Evolutionary conservation across 2,113 vertebrate species (phyloP).

Genomic region (Nothoprocta pentlandii): DNA sequence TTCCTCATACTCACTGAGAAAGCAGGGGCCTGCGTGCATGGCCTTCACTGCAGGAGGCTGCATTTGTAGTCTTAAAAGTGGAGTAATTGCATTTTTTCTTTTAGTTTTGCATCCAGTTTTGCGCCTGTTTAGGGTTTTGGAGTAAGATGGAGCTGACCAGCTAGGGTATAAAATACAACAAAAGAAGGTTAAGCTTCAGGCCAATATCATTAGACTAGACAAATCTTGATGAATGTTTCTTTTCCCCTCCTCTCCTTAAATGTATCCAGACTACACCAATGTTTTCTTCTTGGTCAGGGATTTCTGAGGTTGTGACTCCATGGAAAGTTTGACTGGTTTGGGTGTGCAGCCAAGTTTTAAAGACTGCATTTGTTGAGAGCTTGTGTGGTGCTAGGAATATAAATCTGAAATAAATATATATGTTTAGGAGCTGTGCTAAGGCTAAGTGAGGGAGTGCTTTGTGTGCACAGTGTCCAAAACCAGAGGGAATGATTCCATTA

Average conservation of each 20-base stretch:
- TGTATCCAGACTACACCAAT: constrained; percentile 9
- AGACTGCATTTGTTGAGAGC: constrained; percentile 8
- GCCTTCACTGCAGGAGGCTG: not conserved
- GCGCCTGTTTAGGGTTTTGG: not conserved
- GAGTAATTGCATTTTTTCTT: not conserved
- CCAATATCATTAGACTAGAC: not conserved
- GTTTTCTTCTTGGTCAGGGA: constrained; percentile 5
- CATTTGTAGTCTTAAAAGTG: not conserved
- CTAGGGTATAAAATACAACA: not conserved
- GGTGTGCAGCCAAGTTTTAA: not conserved
- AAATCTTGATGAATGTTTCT: constrained; percentile 34
- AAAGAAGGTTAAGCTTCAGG: not conserved
- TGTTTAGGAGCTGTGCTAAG: not conserved
- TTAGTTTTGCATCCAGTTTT: not conserved
- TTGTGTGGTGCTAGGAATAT: constrained; percentile 18
- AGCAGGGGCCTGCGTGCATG: not conserved
- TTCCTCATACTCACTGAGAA: not conserved
- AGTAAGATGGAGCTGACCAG: not conserved
- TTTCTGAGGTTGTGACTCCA: constrained; percentile 51
- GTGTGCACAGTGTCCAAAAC: not conserved
- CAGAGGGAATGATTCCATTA: not conserved
- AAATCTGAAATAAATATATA: constrained; percentile 21
- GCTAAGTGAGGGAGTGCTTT: not conserved
- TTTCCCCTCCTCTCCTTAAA: constrained; percentile 11
- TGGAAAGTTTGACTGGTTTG: constrained; percentile 51